Evolutionary conservation across 2,888 invertebrate genomes (phyloP).

Genomic region (Melitaea athalia): DNA sequence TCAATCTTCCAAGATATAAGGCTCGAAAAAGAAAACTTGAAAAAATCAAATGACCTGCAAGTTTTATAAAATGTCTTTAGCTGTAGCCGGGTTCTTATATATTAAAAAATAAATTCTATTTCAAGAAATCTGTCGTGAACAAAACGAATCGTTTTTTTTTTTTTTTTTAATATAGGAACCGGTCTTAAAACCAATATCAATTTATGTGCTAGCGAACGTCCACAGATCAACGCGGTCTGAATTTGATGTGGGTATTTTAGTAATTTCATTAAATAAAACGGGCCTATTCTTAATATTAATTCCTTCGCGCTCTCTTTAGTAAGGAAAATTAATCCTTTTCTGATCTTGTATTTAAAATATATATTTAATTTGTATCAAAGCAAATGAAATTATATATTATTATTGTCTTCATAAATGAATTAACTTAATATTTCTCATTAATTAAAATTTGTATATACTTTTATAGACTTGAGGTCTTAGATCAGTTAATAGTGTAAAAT

Average conservation of each 20-base stretch:
- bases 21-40: no score
- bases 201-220: no score
- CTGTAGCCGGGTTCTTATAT: no score
- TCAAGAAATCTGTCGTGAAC: no score
- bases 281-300: slow-evolving; percentile 6
- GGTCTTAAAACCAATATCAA: not conserved
- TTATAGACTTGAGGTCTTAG: no score
- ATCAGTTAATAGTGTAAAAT: no score
- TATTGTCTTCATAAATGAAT: not conserved
- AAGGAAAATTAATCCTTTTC: not conserved
- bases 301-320: not conserved
- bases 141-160: no score
- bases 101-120: no score
- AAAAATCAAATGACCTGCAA: no score
- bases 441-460: not conserved
- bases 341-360: not conserved
- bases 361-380: slow-evolving; percentile 1
- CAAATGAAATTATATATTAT: not conserved
- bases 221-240: no score
- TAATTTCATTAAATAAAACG: not conserved
- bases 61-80: no score
- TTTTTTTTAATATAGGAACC: not conserved
- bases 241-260: not conserved
- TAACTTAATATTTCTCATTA: not conserved
- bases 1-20: no score